Evolutionary conservation across 2,797 vertebrate species (phyloP).

Genomic region (Petrocephalus schoutedeni): DNA sequence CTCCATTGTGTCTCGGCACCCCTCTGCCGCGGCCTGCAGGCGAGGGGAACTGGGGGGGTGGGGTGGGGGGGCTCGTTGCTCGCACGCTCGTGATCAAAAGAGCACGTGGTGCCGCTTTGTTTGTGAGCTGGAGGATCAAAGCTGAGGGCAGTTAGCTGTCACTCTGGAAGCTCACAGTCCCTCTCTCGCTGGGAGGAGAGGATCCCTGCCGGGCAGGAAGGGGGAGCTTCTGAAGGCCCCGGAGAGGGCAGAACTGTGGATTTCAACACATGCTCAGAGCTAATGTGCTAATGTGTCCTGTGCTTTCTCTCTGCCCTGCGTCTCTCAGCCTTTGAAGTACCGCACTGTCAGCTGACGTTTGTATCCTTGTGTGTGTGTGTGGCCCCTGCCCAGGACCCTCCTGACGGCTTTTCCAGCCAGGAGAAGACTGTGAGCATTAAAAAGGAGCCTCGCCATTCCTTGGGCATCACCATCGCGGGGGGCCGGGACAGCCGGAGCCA

Average conservation of each 20-base stretch:
- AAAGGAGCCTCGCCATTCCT: conserved; percentile 82
- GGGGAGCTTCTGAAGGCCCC: conserved; percentile 42
- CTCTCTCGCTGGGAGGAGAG: conserved; percentile 58
- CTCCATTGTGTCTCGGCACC: background rate
- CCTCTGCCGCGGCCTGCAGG: background rate
- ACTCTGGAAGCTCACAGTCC: conserved; percentile 62
- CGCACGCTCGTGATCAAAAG: conserved; percentile 71
- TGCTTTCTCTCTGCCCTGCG: background rate
- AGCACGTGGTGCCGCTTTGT: conserved; percentile 49
- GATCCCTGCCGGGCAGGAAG: conserved; percentile 65
- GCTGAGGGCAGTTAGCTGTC: conserved; percentile 73
- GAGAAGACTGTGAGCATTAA: conserved; percentile 83
- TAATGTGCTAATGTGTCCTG: background rate
- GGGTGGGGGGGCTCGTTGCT: conserved; percentile 25
- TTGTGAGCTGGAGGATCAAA: conserved; percentile 67
- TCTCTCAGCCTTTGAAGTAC: background rate
- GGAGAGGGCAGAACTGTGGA: conserved; percentile 49
- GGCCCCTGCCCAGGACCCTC: conserved; percentile 65
- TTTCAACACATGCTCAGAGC: conserved; percentile 57
- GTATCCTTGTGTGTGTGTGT: conserved; percentile 12
- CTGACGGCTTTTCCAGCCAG: conserved; percentile 71
- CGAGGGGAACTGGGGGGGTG: background rate
- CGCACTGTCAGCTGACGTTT: background rate
- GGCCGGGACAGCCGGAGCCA: conserved; percentile 80
- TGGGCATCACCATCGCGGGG: conserved; percentile 89